Percentiles rank a stretch among this genome's conserved stretches.
Evolutionary conservation across 1,140 invertebrate species (phyloP).

Genomic region (Drosophila pachea): DNA sequence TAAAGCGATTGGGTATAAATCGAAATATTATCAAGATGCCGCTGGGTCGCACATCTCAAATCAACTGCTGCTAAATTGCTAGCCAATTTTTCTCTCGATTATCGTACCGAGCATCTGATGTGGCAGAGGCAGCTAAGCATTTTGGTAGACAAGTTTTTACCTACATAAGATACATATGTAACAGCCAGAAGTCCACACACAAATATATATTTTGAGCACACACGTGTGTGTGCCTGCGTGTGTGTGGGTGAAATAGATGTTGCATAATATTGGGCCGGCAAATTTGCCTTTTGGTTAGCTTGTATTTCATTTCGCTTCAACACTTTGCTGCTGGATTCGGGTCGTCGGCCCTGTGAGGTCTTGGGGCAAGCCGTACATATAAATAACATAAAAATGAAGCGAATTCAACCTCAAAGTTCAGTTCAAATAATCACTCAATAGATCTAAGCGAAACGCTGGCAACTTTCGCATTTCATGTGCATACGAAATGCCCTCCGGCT

Average conservation of each 20-base stretch:
- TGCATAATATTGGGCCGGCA: slow-evolving; percentile 36
- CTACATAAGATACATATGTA: slow-evolving; percentile 38
- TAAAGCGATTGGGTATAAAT: slow-evolving; percentile 50
- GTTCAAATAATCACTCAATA: slow-evolving; percentile 76
- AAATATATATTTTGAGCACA: no score
- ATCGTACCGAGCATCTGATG: not conserved
- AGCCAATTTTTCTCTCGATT: slow-evolving; percentile 35
- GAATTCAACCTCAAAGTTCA: slow-evolving; percentile 76
- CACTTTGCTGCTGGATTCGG: slow-evolving; percentile 22
- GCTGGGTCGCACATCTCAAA: slow-evolving; percentile 54
- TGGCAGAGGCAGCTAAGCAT: slow-evolving; percentile 34
- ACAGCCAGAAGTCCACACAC: no score
- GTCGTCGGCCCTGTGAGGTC: not conserved
- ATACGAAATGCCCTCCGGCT: slow-evolving; percentile 67
- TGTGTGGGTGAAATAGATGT: no score
- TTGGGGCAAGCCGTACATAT: slow-evolving; percentile 22
- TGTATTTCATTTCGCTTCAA: slow-evolving; percentile 63
- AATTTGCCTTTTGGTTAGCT: slow-evolving; percentile 35
- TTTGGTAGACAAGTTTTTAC: slow-evolving; percentile 71
- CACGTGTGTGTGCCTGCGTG: no score
- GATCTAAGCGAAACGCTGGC: slow-evolving; percentile 52
- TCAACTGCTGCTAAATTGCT: slow-evolving; percentile 56
- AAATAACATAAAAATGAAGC: slow-evolving; percentile 77
- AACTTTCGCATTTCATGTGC: slow-evolving; percentile 60
- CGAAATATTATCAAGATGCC: slow-evolving; percentile 77